These are phyloP conservation scores for Liasis olivaceus DNA, from an alignment of 2,797 vertebrate species.

Conservation along the genomic window DNA sequence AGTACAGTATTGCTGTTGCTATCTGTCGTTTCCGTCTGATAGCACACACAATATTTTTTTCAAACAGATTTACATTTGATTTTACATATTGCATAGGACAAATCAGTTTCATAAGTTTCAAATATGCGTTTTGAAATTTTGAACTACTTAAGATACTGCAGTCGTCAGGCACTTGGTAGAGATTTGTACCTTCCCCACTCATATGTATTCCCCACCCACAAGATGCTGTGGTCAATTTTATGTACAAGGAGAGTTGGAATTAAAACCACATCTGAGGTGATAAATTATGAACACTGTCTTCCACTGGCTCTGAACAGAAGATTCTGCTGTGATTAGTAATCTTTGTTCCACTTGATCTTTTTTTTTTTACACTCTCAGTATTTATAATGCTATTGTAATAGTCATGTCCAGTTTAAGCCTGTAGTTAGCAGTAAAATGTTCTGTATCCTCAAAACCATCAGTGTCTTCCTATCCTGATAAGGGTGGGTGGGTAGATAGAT, in stretches of 20 bases:
- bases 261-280: constrained; percentile 39
- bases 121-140: not conserved
- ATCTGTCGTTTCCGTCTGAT: not conserved
- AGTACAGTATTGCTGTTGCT: constrained; percentile 16
- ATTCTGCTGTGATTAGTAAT: not conserved
- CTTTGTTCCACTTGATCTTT: constrained; percentile 21
- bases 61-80: constrained; percentile 36
- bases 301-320: constrained; percentile 15
- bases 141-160: not conserved
- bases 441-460: not conserved
- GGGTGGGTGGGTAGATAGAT: not conserved
- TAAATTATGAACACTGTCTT: not conserved
- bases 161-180: not conserved
- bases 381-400: not conserved
- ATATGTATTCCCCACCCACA: not conserved
- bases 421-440: not conserved
- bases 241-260: not conserved
- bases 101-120: not conserved
- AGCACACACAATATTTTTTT: constrained; percentile 15
- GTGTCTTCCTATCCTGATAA: no score
- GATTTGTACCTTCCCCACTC: not conserved
- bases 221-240: constrained; percentile 40
- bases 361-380: constrained; percentile 11
- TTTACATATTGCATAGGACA: not conserved
- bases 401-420: not conserved